A percentile compares a stretch with the other conserved stretches of the same genome.
Conservation (phyloP, 2,797 vertebrate species). For the Syngnathus acus region DNA sequence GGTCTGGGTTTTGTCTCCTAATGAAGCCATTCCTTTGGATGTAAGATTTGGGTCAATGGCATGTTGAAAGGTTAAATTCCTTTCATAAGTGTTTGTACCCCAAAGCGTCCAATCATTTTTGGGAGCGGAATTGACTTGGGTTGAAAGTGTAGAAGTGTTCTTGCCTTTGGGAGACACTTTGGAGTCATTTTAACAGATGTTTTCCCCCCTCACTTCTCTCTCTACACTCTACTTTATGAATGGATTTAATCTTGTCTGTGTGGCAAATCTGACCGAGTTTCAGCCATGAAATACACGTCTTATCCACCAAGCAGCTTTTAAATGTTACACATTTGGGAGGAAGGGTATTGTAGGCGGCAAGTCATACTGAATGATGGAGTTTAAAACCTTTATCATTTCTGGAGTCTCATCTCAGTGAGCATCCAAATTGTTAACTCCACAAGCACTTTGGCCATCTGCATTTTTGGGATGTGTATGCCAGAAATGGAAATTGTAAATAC, state of each 20-base stretch:
- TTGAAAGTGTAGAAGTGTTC: neutral
- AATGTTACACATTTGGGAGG: neutral
- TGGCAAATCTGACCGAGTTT: constrained; percentile 15
- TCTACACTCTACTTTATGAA: constrained; percentile 16
- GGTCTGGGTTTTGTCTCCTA: neutral
- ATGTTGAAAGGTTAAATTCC: too few species aligned
- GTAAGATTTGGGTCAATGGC: neutral
- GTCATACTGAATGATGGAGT: neutral
- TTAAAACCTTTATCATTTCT: too few species aligned
- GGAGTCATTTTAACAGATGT: neutral
- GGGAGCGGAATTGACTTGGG: neutral
- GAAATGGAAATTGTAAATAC: neutral
- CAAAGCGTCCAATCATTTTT: neutral
- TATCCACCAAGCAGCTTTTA: neutral
- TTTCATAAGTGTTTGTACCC: neutral
- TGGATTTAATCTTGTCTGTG: constrained; percentile 16
- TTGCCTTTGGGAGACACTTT: neutral
- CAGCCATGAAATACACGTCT: neutral
- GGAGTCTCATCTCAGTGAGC: too few species aligned
- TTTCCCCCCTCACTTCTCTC: neutral
- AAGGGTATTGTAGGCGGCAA: neutral
- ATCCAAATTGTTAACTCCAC: too few species aligned
- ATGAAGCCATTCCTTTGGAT: too few species aligned
- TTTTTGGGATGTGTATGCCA: neutral
- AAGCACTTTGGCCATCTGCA: neutral